Conservation (phyloP, 1,140 invertebrate species). For the Temnothorax curvispinosus region DNA sequence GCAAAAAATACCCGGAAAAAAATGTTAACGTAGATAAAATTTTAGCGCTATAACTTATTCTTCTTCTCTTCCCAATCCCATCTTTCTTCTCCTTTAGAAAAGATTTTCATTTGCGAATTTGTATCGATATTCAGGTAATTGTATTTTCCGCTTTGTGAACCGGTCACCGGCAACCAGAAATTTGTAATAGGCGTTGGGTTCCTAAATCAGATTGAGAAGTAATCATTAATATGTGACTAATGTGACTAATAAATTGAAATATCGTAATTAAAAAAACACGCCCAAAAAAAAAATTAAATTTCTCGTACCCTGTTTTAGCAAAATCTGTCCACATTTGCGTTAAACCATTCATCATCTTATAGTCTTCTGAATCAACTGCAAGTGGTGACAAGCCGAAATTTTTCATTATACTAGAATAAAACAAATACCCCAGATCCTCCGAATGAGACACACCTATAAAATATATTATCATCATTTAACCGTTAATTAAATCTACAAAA, state of each 20-base stretch:
- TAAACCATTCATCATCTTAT: too few species aligned
- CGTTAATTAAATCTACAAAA: background rate
- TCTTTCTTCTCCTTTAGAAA: conserved; percentile 4
- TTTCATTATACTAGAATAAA: conserved; percentile 38
- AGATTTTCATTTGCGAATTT: conserved; percentile 49
- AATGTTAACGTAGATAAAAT: background rate
- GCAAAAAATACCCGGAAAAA: background rate
- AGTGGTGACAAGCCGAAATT: background rate
- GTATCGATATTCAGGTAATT: conserved; percentile 66
- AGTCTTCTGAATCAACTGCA: too few species aligned
- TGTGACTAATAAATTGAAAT: background rate
- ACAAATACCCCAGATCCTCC: conserved; percentile 77
- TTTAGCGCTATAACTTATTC: conserved; percentile 50
- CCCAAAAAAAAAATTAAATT: background rate
- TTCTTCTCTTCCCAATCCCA: conserved; percentile 60
- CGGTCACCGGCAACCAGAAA: conserved; percentile 45
- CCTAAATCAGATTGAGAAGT: background rate
- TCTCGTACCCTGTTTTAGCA: conserved; percentile 64
- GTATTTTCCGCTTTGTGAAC: too few species aligned
- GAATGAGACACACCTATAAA: conserved; percentile 73
- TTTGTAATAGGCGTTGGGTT: conserved; percentile 61
- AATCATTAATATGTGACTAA: background rate
- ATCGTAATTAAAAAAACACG: background rate
- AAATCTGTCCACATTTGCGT: too few species aligned
- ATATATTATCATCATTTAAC: background rate